Percentiles rank a stretch among this genome's conserved stretches.
These are phyloP conservation scores for Microdon myrmicae DNA, from an alignment of 2,888 invertebrate species.

Conservation along the genomic window DNA sequence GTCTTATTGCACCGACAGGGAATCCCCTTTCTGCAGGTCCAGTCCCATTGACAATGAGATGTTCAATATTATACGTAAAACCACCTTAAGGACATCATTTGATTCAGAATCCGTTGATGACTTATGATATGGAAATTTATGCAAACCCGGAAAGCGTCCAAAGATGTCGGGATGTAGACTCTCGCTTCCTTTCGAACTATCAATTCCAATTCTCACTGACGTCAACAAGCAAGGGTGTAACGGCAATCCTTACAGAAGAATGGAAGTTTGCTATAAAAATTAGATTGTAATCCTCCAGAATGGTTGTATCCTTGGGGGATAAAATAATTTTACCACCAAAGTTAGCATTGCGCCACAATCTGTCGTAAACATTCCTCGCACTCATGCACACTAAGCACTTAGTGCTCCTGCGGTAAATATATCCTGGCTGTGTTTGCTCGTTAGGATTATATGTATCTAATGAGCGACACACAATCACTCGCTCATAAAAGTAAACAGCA, in stretches of 20 bases:
- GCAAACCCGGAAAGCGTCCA: constrained; percentile 15
- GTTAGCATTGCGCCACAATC: constrained; percentile 17
- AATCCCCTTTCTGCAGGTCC: too few relatives aligned
- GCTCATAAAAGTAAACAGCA: neutral
- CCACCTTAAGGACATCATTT: too few relatives aligned
- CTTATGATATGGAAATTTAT: constrained; percentile 20
- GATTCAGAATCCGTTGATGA: neutral
- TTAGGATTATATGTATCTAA: constrained; percentile 8
- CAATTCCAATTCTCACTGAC: constrained; percentile 8
- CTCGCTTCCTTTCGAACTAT: neutral
- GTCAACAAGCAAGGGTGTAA: constrained; percentile 4
- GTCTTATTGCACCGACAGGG: too few relatives aligned
- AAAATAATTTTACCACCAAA: constrained; percentile 2
- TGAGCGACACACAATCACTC: neutral
- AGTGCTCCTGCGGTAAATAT: too few relatives aligned
- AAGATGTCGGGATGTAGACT: constrained; percentile 17
- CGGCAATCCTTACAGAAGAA: constrained; percentile 13
- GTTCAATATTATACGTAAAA: too few relatives aligned
- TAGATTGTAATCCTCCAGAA: constrained; percentile 17
- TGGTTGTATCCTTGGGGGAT: constrained; percentile 10
- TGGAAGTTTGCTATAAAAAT: constrained; percentile 22
- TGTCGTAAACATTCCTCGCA: too few relatives aligned
- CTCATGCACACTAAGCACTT: too few relatives aligned
- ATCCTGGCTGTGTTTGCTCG: too few relatives aligned
- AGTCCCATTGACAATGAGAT: too few relatives aligned